Evolutionary conservation across 2,888 invertebrate genomes (phyloP), one percentile per base, ranked within the genome.

Genomic region (Boloria euphrosyne): DNA sequence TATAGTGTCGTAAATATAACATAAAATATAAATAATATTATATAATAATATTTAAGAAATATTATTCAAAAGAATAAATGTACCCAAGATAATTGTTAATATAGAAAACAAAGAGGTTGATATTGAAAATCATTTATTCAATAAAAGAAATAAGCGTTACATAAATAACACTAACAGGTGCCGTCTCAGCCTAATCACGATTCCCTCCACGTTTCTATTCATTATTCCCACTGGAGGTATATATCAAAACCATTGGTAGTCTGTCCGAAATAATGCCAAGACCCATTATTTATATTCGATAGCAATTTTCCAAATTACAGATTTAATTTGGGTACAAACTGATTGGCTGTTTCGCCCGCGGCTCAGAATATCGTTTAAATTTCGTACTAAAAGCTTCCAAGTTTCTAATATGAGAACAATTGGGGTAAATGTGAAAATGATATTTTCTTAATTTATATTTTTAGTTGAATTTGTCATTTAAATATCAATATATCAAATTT

Each of bases 231-330:
- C 71, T 77, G 72, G 78, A 80, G 73, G 76, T 81, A 80, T 80
- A 83, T 82, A 82, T 85, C 84, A 85, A 84, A 85, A 81, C 78
- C 78, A 78, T 76, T 80, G 53, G 76, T 76, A 16, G 80, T 78
- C 80, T 79, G 80, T 82, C 82, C 83, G 80, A 84, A 85, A 84
- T 85, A 85, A 85, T 80, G 79, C 81, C 53, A 68, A 69, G 62
- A 62, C 55, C 62, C 47, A 54, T 55, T 69, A 62, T 65, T 59
- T 67, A 67, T 65, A 65, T 65, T 47, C 50, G 62, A 64, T 69
- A 65, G 59, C 55, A 62, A 70, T 69, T 61, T 65, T 47, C 65
- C 47, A 65, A 65, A 65, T 65, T 65, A 65, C 58, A 58, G 55
- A 63, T 63, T 65, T 65, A 65, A 65, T 65, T 65, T 58, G 57